Percentiles rank a stretch among this genome's conserved stretches.
phyloP scores from a whole-genome alignment of 2,888 invertebrate species.

The Blera fallax region DNA sequence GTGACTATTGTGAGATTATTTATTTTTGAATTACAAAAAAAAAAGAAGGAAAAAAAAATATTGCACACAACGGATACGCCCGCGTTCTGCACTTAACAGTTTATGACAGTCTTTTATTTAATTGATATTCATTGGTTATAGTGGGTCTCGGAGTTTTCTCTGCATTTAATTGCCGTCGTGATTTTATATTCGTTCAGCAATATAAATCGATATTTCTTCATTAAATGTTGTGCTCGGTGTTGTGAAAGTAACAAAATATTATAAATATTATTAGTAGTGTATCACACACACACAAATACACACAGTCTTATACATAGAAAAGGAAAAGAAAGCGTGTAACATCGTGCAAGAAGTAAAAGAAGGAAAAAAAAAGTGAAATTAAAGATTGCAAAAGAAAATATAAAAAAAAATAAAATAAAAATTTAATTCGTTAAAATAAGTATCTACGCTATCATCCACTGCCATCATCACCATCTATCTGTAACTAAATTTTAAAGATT shows the following conservation, averaged over 20 bases:
- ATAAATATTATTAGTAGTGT: constrained; percentile 51
- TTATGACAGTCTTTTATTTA: constrained; percentile 40
- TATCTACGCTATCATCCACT: constrained; percentile 42
- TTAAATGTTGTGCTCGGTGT: constrained; percentile 52
- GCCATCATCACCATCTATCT: constrained; percentile 14
- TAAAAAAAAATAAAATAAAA: constrained; percentile 49
- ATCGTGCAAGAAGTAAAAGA: constrained; percentile 48
- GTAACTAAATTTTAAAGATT: not conserved
- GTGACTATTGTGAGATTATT: constrained; percentile 67
- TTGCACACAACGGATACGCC: constrained; percentile 44
- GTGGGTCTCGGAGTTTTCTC: not conserved
- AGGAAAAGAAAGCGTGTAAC: constrained; percentile 57
- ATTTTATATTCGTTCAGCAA: constrained; percentile 35
- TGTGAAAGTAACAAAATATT: constrained; percentile 68
- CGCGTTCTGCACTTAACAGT: constrained; percentile 39
- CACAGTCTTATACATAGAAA: constrained; percentile 5
- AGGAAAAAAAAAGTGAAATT: constrained; percentile 74
- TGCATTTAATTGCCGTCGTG: constrained; percentile 18
- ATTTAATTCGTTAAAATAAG: constrained; percentile 42
- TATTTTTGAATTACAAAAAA: not conserved
- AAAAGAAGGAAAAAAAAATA: constrained; percentile 36
- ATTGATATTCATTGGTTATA: constrained; percentile 46
- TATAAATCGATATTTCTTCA: constrained; percentile 46
- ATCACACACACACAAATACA: constrained; percentile 47
- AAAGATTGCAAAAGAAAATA: constrained; percentile 61